Evolutionary conservation across 1,140 invertebrate species (phyloP).

Genomic region (Capitella teleta): DNA sequence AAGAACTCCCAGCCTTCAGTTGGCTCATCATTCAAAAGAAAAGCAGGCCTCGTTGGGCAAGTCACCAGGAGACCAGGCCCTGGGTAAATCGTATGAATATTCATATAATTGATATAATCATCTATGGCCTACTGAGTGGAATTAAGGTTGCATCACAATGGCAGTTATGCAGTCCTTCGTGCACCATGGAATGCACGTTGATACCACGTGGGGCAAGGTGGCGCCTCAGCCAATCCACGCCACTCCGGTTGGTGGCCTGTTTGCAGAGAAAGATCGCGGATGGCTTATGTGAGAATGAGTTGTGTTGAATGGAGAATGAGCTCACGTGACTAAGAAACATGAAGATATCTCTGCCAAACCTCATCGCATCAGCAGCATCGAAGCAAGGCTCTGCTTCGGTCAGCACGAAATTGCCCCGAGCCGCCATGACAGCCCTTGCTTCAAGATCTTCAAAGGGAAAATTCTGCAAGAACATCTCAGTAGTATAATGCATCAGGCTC

Average conservation of each 20-base stretch:
- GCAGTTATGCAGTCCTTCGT: slow-evolving; percentile 6
- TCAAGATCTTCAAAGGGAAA: slow-evolving; percentile 7
- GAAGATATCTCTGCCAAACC: slow-evolving; percentile 13
- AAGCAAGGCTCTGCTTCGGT: slow-evolving; percentile 11
- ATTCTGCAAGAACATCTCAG: too few species aligned
- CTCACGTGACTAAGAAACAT: slow-evolving; percentile 8
- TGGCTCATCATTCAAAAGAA: slow-evolving; percentile 1
- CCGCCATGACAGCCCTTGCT: neutral
- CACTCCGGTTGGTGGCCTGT: slow-evolving; percentile 9
- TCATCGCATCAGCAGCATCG: slow-evolving; percentile 10
- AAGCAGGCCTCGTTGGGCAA: neutral
- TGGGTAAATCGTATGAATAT: neutral
- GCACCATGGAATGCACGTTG: slow-evolving; percentile 7
- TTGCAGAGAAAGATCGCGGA: neutral
- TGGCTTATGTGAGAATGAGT: too few species aligned
- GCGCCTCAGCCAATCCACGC: slow-evolving; percentile 11
- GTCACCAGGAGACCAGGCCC: slow-evolving; percentile 7
- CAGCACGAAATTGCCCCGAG: slow-evolving; percentile 9
- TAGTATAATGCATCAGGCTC: too few species aligned
- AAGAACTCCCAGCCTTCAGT: slow-evolving; percentile 8
- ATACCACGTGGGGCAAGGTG: slow-evolving; percentile 8
- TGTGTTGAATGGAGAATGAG: too few species aligned
- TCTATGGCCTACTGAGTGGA: neutral
- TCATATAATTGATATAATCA: neutral
- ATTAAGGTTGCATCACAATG: slow-evolving; percentile 6